Base-by-base conservation (phyloP, 2,113 vertebrate genomes). In the Pseudorhombus dupliciocellatus region DNA sequence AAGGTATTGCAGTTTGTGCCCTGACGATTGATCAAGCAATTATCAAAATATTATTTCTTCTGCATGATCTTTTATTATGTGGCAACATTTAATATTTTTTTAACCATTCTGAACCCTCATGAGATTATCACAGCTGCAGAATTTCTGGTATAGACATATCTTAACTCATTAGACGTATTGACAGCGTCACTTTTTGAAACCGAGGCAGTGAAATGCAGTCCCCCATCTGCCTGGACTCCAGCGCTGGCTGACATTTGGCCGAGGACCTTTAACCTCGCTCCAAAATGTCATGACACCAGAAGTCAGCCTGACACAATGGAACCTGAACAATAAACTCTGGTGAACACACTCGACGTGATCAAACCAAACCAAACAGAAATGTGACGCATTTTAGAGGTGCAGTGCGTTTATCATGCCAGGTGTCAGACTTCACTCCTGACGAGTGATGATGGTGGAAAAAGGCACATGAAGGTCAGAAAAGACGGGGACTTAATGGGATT, bases 181-280 rank as follows among this genome's bases (percentile, higher is more conserved):
- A 81, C 71, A 21, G 25, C 58, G 65, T 77, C 63, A 21, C 66
- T 53, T 26, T 65, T 55, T 65, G 5, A 42, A n/a, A 30, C 59
- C 50, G 51, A 58, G 31, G 25, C n/a, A 14, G 10, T 30, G 28
- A 71, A 61, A 51, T 42, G 14, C 78, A 88, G 88, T 88, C 84
- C 68, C 14, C 91, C 91, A 92, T 92, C 91, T 92, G 92, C 84
- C 73, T 52, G 54, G 20, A 50, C 52, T 77, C 62, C 57, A 42
- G 30, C 22, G 61, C 46, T 56, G 21, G 48, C 62, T 88, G 87
- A 90, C 89, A 81, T 88, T 91, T 88, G 91, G 83, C 70, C 74
- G 73, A n/a, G 48, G 84, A 90, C 90, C 91, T 90, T 86, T 92
- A 79, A 91, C 91, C 89, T 85, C 50, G 56, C 30, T 67, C 66